Conservation (phyloP, 2,888 invertebrate species). For the Drosophila longiperda region DNA sequence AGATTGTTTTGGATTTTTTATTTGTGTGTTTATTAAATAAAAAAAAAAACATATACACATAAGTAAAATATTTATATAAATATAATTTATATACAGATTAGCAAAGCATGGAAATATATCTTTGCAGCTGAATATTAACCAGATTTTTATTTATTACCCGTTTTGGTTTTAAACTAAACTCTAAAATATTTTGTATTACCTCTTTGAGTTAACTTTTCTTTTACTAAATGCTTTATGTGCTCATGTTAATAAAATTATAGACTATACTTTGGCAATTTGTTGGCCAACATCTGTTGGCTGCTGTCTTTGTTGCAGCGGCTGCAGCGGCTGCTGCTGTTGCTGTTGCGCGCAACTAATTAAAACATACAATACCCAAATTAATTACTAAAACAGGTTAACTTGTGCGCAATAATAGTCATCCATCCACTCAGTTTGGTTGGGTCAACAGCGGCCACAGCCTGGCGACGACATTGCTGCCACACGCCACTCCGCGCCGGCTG, state of each 20-base stretch:
- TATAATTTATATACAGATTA: no score
- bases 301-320: constrained; percentile 11
- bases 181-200: background rate
- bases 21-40: background rate
- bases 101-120: background rate
- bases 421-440: constrained; percentile 59
- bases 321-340: constrained; percentile 11
- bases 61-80: background rate
- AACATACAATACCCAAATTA: constrained; percentile 84
- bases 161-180: background rate
- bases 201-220: background rate
- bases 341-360: constrained; percentile 80
- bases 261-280: constrained; percentile 6
- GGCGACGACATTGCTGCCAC: constrained; percentile 40
- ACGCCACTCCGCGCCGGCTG: constrained; percentile 4
- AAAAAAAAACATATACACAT: background rate
- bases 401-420: constrained; percentile 80
- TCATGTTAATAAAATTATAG: background rate
- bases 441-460: constrained; percentile 52
- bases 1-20: background rate
- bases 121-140: background rate
- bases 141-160: background rate
- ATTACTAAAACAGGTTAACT: constrained; percentile 85
- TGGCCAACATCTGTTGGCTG: constrained; percentile 39
- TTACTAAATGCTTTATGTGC: background rate